Evolutionary conservation across 2,797 vertebrate species (phyloP), one percentile per base, ranked within the genome.

Genomic region (Sebastes baramenuke): DNA sequence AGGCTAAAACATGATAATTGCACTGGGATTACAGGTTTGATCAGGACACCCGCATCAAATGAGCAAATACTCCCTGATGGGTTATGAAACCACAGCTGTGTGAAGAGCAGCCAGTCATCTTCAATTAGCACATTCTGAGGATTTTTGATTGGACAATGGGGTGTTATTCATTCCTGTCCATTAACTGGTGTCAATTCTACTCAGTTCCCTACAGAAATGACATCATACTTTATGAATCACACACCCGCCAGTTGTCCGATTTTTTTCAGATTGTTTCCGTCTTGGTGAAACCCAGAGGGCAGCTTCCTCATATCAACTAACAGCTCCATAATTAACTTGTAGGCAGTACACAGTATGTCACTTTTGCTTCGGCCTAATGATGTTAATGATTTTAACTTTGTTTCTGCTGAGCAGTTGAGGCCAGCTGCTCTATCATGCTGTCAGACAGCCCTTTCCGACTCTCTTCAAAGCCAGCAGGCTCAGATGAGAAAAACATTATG

Each of bases 101-200:
- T 25, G 38, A 8, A 14, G 14, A 60, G 32, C 18, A n/a, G 46
- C 18, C 18, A 20, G 20, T 62, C 25, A 8, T 8, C 1, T 27
- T 80, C 7, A 32, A 34, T 58, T 2, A 25, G 13, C 54, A 36
- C 10, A n/a, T 22, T 54, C 20, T 54, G 49, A 54, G 11, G 49
- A 54, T n/a, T 72, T 81, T 22, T 88, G 58, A 81, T 77, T 89
- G 71, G 59, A 55, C 67, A 61, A 79, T 16, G 6, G 67, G 8
- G 82, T 9, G 1, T 42, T 29, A 36, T 54, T 74, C 9, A 36
- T 54, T 74, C 9, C 22, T 27, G 9, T 62, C 22, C 8, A 9
- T 66, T 6, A 34, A 60, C 14, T 16, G 4, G 61, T 77, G 60
- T 66, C 27, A 73, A 2, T 59, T 74, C 34, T 29, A 3, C 32